phyloP scores from a whole-genome alignment of 2,888 invertebrate genomes.

The Oscheius onirici region DNA sequence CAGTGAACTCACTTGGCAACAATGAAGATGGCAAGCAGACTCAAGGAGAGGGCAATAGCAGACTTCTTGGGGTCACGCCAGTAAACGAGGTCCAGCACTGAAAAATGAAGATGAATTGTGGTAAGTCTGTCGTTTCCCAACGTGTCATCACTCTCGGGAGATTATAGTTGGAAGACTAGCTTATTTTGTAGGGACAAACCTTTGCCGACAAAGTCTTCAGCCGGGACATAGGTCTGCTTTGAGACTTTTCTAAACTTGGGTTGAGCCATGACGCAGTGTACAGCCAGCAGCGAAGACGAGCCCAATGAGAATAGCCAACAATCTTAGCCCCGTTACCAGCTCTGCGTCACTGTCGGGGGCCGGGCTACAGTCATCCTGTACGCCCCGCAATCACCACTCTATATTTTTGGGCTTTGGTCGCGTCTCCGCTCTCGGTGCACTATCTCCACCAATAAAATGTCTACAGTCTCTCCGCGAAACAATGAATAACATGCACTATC shows the following conservation, averaged over 20 bases:
- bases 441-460: conserved; percentile 10
- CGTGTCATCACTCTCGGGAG: no score
- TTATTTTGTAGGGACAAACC: conserved; percentile 40
- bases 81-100: conserved; percentile 81
- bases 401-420: not conserved
- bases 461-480: conserved; percentile 21
- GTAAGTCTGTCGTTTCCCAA: no score
- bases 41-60: conserved; percentile 89
- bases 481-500: not conserved
- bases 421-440: not conserved
- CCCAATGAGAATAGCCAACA: conserved; percentile 32
- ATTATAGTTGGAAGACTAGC: no score
- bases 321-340: conserved; percentile 32
- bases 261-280: conserved; percentile 50
- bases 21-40: conserved; percentile 87
- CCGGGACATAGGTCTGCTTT: conserved; percentile 59
- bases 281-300: conserved; percentile 28
- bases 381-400: conserved; percentile 10
- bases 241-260: conserved; percentile 46
- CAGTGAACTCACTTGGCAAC: conserved; percentile 79
- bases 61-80: conserved; percentile 96
- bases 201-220: conserved; percentile 66
- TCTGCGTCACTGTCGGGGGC: conserved; percentile 25
- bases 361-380: conserved; percentile 2
- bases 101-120: conserved; percentile 13